Conservation (phyloP, 2,797 vertebrate species). For the Aeoliscus strigatus region DNA sequence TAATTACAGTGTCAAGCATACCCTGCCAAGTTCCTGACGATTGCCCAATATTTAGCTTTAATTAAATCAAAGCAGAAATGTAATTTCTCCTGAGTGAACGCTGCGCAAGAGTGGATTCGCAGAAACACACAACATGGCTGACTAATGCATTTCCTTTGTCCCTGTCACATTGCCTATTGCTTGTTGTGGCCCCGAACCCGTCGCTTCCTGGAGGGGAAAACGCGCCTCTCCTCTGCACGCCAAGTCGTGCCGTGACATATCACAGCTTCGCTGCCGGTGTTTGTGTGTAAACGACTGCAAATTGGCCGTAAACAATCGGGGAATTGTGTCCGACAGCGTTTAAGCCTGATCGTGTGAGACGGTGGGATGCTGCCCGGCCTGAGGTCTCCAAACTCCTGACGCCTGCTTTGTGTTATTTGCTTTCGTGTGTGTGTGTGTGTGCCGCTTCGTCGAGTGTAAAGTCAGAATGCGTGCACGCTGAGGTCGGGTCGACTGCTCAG, state of each 20-base stretch:
- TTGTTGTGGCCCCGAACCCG: slow-evolving; percentile 52
- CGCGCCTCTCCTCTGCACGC: no score
- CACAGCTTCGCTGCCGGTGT: slow-evolving; percentile 21
- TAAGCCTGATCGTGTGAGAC: neutral
- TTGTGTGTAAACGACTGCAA: slow-evolving; percentile 51
- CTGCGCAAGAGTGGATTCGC: slow-evolving; percentile 61
- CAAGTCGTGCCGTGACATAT: slow-evolving; percentile 5
- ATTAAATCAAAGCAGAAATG: slow-evolving; percentile 84
- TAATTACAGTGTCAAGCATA: slow-evolving; percentile 83
- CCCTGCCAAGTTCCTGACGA: slow-evolving; percentile 72
- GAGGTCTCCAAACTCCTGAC: slow-evolving; percentile 26
- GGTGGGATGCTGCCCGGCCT: slow-evolving; percentile 22
- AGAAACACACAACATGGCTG: slow-evolving; percentile 70
- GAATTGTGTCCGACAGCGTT: slow-evolving; percentile 35
- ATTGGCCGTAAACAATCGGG: slow-evolving; percentile 59
- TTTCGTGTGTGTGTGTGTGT: no score
- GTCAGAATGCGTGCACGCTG: no score
- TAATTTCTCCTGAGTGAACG: slow-evolving; percentile 79
- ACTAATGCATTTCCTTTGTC: slow-evolving; percentile 65
- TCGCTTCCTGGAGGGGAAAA: slow-evolving; percentile 40
- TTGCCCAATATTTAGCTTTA: slow-evolving; percentile 83
- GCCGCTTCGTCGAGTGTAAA: slow-evolving; percentile 30
- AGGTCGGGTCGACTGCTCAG: no score
- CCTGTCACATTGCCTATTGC: slow-evolving; percentile 51
- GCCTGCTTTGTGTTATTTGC: slow-evolving; percentile 38